Evolutionary conservation across 2,797 vertebrate genomes (phyloP), one percentile per base, ranked within the genome.

Genomic region (Notolabrus celidotus): DNA sequence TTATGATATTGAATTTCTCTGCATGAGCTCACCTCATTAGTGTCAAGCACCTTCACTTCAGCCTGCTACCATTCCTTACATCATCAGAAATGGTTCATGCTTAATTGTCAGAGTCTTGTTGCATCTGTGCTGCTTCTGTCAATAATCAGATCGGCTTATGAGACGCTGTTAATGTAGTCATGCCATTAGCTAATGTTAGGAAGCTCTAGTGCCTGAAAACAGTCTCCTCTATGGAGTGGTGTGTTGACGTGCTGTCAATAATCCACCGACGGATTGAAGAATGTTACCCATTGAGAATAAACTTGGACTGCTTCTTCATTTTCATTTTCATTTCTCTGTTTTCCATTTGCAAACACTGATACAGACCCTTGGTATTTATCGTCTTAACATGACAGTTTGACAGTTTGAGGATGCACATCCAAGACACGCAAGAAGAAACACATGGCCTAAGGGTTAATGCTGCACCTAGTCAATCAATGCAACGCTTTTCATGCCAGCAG

Each of bases 391-490:
- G 85, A 85, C 78, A 84, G 71, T 74, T 85, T 86, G 82, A 88
- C 83, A 86, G 84, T 81, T 86, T 89, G 77, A 84, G 78, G 82
- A 86, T 87, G 70, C 65, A 60, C 65, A 79, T 43, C 62, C 67
- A 53, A 74, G 67, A 79, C 55, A 56, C 54, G 22, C 2, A 33
- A 29, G 16, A 22, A 46, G n/a, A 71, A 46, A 63, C 0, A 5
- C 38, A 38, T 11, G 34, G 72, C 80, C 81, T 60, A 0, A 14
- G 75, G 84, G 57, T 45, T 60, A 53, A 65, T 59, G 49, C 75
- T 59, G 75, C 60, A 70, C 71, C 79, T 51, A 47, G 53, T 80
- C 70, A 80, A 78, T 84, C 75, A 80, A 51, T 51, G 67, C 56
- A 57, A 60, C 23, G 43, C 62, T 55, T 62, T 71, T 47, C 23